These are phyloP conservation scores for Mastomys natalensis DNA, from an alignment of 2,113 vertebrate genomes.

Conservation along the genomic window DNA sequence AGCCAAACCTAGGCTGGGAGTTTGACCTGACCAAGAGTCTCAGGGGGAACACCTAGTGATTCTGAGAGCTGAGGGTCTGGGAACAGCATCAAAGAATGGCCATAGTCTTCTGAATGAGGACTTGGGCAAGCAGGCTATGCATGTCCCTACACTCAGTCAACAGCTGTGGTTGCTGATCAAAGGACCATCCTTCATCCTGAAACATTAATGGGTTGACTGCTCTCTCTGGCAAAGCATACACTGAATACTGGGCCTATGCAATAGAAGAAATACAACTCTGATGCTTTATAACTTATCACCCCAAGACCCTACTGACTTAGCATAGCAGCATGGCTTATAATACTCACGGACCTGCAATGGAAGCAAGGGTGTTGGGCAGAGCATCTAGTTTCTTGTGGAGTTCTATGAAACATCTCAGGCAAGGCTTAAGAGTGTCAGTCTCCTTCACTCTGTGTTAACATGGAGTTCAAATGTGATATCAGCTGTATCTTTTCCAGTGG, in stretches of 20 bases:
- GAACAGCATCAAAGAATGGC: background rate
- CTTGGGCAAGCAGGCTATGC: background rate
- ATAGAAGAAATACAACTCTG: background rate
- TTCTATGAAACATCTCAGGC: background rate
- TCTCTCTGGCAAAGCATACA: background rate
- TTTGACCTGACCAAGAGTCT: background rate
- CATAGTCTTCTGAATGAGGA: background rate
- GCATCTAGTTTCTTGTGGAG: background rate
- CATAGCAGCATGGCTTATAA: background rate
- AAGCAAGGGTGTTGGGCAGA: accelerated
- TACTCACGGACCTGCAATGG: background rate
- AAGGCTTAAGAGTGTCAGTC: background rate
- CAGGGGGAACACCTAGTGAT: background rate
- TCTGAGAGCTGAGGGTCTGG: background rate
- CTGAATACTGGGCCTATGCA: background rate
- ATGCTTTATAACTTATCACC: background rate
- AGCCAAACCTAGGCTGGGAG: background rate
- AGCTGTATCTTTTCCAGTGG: background rate
- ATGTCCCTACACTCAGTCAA: background rate
- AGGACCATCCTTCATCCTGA: background rate
- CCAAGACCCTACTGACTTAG: background rate
- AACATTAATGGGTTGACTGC: background rate
- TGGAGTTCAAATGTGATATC: background rate
- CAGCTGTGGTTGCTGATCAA: conserved; percentile 8
- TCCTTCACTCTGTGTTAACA: background rate